Evolutionary conservation across 1,140 invertebrate genomes (phyloP).

Genomic region (Bombus pyrosoma): DNA sequence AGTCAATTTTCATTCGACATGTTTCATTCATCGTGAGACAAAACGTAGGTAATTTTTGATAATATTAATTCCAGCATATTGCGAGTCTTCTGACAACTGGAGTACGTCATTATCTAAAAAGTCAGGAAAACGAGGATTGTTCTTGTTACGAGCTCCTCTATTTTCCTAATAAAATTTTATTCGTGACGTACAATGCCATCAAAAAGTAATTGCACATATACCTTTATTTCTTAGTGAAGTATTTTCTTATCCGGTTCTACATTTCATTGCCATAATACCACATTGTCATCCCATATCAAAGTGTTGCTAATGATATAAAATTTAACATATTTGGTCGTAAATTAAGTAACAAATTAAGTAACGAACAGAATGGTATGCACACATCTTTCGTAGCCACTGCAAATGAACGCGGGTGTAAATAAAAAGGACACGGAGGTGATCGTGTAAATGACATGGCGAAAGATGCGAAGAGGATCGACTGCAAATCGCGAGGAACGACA

Average conservation of each 20-base stretch:
- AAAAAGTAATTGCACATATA: too few species aligned
- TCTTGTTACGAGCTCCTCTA: not conserved
- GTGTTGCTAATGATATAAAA: too few species aligned
- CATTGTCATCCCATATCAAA: too few species aligned
- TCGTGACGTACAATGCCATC: too few species aligned
- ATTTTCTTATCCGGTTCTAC: too few species aligned
- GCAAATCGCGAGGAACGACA: slow-evolving; percentile 19
- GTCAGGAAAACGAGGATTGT: not conserved
- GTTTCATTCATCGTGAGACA: not conserved
- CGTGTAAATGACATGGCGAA: not conserved
- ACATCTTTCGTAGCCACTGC: not conserved
- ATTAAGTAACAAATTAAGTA: not conserved
- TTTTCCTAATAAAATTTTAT: not conserved
- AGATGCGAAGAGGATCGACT: not conserved
- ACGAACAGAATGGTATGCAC: not conserved
- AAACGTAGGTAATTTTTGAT: not conserved
- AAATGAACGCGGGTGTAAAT: not conserved
- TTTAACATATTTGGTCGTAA: too few species aligned
- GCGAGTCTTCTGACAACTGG: not conserved
- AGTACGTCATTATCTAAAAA: not conserved
- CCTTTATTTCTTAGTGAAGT: too few species aligned
- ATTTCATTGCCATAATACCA: too few species aligned
- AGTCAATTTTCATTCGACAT: not conserved
- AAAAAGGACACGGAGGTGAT: not conserved
- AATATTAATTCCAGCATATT: not conserved